Conservation (phyloP, 2,888 invertebrate species). For the Acrocyrtus sp. region DNA sequence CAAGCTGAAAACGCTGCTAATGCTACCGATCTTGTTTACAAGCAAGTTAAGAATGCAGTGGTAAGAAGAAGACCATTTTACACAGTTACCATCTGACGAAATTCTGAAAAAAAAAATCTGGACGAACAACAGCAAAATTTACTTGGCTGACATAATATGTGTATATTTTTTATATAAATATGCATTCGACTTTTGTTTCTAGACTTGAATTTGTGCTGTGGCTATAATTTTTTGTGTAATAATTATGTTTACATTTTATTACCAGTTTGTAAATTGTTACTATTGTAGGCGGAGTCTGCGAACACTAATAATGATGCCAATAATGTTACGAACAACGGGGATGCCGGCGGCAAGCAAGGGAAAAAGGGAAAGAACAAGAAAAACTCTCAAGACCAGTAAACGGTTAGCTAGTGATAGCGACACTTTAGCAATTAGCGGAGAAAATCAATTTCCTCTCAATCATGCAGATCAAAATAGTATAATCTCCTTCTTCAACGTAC, state of each 20-base stretch:
- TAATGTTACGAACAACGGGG: conserved; percentile 8
- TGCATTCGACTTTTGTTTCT: too few relatives aligned
- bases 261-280: too few relatives aligned
- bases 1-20: conserved; percentile 47
- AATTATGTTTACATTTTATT: too few relatives aligned
- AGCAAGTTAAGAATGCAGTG: conserved; percentile 49
- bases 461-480: neutral
- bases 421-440: too few relatives aligned
- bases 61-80: conserved; percentile 41
- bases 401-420: too few relatives aligned
- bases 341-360: conserved; percentile 4
- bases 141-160: too few relatives aligned
- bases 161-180: too few relatives aligned
- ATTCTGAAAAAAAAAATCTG: too few relatives aligned
- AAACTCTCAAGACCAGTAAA: conserved; percentile 10
- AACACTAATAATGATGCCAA: conserved; percentile 11
- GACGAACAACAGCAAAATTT: too few relatives aligned
- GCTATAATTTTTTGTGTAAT: too few relatives aligned
- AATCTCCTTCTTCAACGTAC: neutral
- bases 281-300: neutral
- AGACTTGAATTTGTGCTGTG: too few relatives aligned
- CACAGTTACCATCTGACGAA: conserved; percentile 2
- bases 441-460: too few relatives aligned
- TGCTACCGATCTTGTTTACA: conserved; percentile 47
- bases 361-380: conserved; percentile 23